Conservation (phyloP, 2,113 vertebrate genomes). For the Myanophis thanlyinensis region DNA sequence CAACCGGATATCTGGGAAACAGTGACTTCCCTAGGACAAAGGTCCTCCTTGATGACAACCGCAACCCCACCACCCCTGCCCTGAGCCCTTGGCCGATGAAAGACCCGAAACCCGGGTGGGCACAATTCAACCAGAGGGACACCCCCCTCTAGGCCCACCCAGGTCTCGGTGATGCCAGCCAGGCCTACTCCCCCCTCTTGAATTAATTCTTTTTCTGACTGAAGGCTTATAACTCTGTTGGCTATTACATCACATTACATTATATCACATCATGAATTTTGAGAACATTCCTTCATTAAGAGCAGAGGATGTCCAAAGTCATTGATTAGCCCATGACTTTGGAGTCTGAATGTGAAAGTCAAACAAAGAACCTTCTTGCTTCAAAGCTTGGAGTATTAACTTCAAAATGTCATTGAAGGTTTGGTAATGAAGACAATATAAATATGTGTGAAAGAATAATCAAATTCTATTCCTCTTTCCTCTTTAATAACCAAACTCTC, state of each 20-base stretch:
- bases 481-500: neutral
- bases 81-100: too few relatives aligned
- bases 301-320: slow-evolving; percentile 5
- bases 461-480: neutral
- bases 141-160: too few relatives aligned
- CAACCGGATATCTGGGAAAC: too few relatives aligned
- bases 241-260: neutral
- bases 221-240: neutral
- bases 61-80: too few relatives aligned
- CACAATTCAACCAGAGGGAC: too few relatives aligned
- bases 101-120: too few relatives aligned
- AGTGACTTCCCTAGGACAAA: too few relatives aligned
- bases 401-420: slow-evolving; percentile 33
- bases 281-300: neutral
- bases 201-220: slow-evolving; percentile 9
- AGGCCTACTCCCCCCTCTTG: too few relatives aligned
- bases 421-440: slow-evolving; percentile 7
- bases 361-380: slow-evolving; percentile 14
- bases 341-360: slow-evolving; percentile 19
- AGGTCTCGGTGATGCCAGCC: too few relatives aligned
- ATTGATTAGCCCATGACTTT: slow-evolving; percentile 26
- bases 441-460: slow-evolving; percentile 33
- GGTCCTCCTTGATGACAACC: too few relatives aligned
- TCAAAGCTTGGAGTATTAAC: slow-evolving; percentile 31
- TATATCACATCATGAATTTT: neutral